Conservation (phyloP, 2,888 invertebrate species). For the Herminia tarsipennalis region DNA sequence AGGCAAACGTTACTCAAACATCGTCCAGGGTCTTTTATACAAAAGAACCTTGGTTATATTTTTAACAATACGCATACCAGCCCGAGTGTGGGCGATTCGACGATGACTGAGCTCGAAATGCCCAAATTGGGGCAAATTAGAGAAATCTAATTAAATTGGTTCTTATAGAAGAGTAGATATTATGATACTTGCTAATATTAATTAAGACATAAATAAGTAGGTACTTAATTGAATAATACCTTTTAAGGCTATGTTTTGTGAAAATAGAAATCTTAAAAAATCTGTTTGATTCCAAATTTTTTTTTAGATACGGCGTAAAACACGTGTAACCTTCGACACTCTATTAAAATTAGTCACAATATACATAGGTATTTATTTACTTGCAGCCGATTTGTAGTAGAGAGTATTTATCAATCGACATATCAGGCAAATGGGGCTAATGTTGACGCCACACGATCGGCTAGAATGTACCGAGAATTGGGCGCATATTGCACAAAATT, state of each 20-base stretch:
- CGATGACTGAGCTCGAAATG: constrained; percentile 14
- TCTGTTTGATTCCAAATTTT: not conserved
- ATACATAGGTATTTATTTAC: constrained; percentile 11
- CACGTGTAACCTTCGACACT: constrained; percentile 3
- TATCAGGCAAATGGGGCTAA: constrained; percentile 52
- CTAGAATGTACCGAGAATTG: constrained; percentile 50
- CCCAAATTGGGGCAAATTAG: constrained; percentile 24
- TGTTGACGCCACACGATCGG: constrained; percentile 45
- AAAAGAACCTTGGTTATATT: constrained; percentile 37
- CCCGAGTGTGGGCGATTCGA: constrained; percentile 25
- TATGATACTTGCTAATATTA: constrained; percentile 1
- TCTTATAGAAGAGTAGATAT: not conserved
- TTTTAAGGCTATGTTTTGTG: constrained; percentile 5
- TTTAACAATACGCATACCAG: constrained; percentile 31
- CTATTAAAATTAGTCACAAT: constrained; percentile 22
- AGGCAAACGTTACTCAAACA: constrained; percentile 32
- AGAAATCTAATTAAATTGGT: not conserved
- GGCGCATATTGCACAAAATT: constrained; percentile 74
- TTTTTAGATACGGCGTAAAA: too few species aligned
- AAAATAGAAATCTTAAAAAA: not conserved
- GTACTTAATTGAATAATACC: constrained; percentile 11
- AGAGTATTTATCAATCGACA: constrained; percentile 40
- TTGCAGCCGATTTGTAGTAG: constrained; percentile 24
- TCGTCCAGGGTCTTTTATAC: constrained; percentile 28
- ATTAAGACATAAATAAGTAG: not conserved